Evolutionary conservation across 1,140 invertebrate genomes (phyloP), one percentile per base, ranked within the genome.

Genomic region (Heliconius nattereri): DNA sequence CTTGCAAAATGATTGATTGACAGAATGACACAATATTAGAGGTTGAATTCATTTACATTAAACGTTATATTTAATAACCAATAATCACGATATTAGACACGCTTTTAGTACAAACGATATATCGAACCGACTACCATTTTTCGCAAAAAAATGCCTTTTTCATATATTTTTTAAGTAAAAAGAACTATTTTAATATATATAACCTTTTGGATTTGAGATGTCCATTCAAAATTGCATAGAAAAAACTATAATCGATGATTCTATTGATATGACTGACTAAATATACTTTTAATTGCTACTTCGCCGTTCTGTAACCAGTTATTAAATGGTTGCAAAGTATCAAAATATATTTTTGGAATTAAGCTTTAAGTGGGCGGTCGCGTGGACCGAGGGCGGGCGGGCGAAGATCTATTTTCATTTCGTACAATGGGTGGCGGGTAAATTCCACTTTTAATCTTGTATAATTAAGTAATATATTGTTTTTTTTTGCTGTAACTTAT

Each of bases 241-340:
- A 71, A 71, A 71, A 35, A 71, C 16, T 3, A 73, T 85, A 83
- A 89, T 91, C 89, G 89, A 91, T 91, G 87, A 85, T 74, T 86
- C 86, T 89, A 90, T 91, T 86, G 86, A 88, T 81, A 80, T 87
- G 87, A 84, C 78, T 78, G 71, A 71, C 86, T 85, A 89, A 92
- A 91, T 91, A 89, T 81, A 26, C 23, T 90, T 91, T 87, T 92
- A 92, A 92, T 92, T 91, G 87, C 81, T 81, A 79, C 80, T 83
- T 85, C 77, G 20, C 49, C 19, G 76, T 71, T 76, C 78, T 35
- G 60, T 80, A 90, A 85, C 85, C 81, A 76, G 75, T 85, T 86
- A 91, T 91, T 91, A 91, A 88, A 84, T 79, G 89, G 91, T 92
- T 90, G 91, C 91, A 76, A 86, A 91, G 88, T 76, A 85, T 86